phyloP scores from a whole-genome alignment of 2,888 invertebrate species.

The Phania funesta region DNA sequence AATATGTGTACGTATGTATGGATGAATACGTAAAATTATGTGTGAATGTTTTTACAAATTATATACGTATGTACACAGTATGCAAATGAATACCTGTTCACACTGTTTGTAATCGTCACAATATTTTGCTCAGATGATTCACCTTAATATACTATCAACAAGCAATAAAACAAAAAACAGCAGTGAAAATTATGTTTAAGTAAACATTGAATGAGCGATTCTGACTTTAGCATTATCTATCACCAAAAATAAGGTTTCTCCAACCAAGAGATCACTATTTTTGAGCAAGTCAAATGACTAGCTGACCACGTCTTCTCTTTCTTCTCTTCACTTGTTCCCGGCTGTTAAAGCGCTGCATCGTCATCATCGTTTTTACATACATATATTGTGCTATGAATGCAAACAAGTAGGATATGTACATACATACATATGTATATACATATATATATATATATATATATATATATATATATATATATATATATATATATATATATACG shows the following conservation, averaged over 20 bases:
- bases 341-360: not conserved
- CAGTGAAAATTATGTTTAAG: not conserved
- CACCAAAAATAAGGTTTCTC: not conserved
- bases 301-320: not conserved
- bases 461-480: too few relatives aligned
- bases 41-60: not conserved
- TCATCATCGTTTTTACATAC: constrained; percentile 12
- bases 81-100: not conserved
- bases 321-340: not conserved
- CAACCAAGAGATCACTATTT: not conserved
- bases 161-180: constrained; percentile 3
- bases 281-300: not conserved
- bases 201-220: constrained; percentile 8
- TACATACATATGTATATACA: too few relatives aligned
- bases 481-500: too few relatives aligned
- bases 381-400: not conserved
- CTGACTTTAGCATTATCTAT: constrained; percentile 2
- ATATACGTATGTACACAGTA: not conserved
- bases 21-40: too few relatives aligned
- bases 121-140: constrained; percentile 55
- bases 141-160: constrained; percentile 25
- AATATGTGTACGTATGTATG: not conserved
- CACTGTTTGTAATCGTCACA: constrained; percentile 58
- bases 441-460: too few relatives aligned
- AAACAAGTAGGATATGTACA: constrained; percentile 1